A percentile compares a stretch with the other conserved stretches of the same genome.
These are phyloP conservation scores for Gallinago stenura DNA, from an alignment of 2,797 vertebrate genomes.

Conservation along the genomic window DNA sequence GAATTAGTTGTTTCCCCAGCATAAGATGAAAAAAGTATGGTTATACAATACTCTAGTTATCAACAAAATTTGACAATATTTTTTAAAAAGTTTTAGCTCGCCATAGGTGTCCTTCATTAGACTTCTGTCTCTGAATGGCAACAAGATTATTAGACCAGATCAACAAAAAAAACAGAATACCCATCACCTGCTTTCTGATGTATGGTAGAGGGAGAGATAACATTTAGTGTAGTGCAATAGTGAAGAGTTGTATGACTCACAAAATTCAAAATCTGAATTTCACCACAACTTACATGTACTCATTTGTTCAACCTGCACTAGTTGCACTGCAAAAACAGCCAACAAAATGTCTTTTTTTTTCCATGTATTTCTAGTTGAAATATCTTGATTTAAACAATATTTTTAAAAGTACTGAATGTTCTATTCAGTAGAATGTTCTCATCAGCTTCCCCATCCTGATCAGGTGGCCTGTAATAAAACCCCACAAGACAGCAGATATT, in stretches of 20 bases:
- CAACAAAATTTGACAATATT: neutral
- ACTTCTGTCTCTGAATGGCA: too few species aligned
- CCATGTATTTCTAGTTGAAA: neutral
- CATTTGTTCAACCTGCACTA: neutral
- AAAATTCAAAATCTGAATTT: neutral
- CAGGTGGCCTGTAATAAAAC: too few species aligned
- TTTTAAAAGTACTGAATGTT: neutral
- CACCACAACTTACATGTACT: neutral
- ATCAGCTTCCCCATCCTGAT: too few species aligned
- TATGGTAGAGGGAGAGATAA: neutral
- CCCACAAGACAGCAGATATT: neutral
- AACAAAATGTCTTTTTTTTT: neutral
- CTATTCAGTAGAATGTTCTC: too few species aligned
- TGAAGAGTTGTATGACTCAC: neutral
- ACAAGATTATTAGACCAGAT: neutral
- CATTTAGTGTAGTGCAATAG: neutral
- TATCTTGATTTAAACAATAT: neutral
- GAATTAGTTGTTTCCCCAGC: neutral
- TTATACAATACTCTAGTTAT: neutral
- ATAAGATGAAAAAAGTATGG: neutral
- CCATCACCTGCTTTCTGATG: neutral
- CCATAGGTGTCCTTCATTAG: neutral
- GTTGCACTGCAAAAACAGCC: neutral
- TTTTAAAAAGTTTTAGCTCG: neutral
- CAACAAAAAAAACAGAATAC: fast-evolving